Percentiles rank a stretch among this genome's conserved stretches.
Evolutionary conservation across 2,113 vertebrate genomes (phyloP).

Genomic region (Epinephelus lanceolatus): DNA sequence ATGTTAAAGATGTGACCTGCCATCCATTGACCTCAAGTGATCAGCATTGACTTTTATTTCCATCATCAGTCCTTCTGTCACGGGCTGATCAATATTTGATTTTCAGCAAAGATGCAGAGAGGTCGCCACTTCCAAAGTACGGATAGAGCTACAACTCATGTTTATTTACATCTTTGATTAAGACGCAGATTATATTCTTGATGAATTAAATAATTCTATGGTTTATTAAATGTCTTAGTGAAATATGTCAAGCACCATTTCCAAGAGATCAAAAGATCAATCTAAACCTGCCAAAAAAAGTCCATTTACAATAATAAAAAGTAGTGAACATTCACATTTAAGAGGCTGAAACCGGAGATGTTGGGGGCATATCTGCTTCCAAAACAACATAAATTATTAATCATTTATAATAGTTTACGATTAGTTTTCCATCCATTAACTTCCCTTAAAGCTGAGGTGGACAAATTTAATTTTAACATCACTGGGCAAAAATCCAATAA

Average conservation of each 20-base stretch:
- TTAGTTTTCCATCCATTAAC: neutral
- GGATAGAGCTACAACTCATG: neutral
- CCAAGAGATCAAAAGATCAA: too few species aligned
- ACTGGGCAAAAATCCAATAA: too few species aligned
- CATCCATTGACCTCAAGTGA: neutral
- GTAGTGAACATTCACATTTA: neutral
- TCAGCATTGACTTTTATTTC: neutral
- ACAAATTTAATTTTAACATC: too few species aligned
- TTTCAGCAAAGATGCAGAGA: neutral
- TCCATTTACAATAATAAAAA: neutral
- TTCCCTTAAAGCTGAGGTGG: neutral
- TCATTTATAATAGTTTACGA: neutral
- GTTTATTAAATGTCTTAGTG: neutral
- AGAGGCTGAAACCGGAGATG: neutral
- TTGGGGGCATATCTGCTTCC: neutral
- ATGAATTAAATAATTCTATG: neutral
- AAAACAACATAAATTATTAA: neutral
- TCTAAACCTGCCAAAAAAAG: neutral
- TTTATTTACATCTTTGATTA: neutral
- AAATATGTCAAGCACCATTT: neutral
- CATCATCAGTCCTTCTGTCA: neutral
- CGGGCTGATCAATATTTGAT: slow-evolving; percentile 6
- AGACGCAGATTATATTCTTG: neutral
- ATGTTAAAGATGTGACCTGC: neutral
- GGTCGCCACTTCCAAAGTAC: neutral